phyloP scores from a whole-genome alignment of 2,888 invertebrate species.

The Eugnorisma glareosa region DNA sequence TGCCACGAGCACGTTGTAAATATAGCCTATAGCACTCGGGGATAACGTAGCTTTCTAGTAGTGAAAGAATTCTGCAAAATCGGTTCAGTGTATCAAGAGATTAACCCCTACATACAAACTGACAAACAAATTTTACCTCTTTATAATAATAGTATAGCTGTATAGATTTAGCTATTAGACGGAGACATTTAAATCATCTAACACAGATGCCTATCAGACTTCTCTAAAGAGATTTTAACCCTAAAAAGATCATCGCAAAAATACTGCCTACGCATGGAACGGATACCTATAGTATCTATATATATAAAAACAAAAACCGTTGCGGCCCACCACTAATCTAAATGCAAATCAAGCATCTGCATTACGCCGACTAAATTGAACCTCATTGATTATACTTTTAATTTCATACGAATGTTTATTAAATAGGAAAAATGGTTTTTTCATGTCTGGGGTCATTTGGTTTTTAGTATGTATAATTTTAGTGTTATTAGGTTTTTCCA shows the following conservation, averaged over 20 bases:
- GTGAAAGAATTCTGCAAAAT: no score
- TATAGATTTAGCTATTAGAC: no score
- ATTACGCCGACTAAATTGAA: slow-evolving; percentile 72
- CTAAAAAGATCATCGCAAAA: neutral
- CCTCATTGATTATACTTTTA: slow-evolving; percentile 68
- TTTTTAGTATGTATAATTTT: neutral
- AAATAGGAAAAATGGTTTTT: slow-evolving; percentile 12
- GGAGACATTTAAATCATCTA: neutral
- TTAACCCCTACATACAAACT: no score
- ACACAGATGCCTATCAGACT: neutral
- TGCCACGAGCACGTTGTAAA: no score
- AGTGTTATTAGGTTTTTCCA: no score
- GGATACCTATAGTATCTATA: slow-evolving; percentile 11
- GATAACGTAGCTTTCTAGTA: no score
- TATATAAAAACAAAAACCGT: slow-evolving; percentile 52
- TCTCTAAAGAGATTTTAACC: neutral
- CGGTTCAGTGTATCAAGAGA: no score
- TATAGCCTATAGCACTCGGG: no score
- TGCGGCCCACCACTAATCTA: slow-evolving; percentile 75
- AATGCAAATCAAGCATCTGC: slow-evolving; percentile 77
- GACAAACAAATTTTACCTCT: no score
- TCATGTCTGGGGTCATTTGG: neutral
- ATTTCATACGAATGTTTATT: slow-evolving; percentile 42
- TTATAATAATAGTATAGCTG: no score
- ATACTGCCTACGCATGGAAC: neutral